Evolutionary conservation across 2,888 invertebrate species (phyloP).

Genomic region (Scaptomyza reducta): DNA sequence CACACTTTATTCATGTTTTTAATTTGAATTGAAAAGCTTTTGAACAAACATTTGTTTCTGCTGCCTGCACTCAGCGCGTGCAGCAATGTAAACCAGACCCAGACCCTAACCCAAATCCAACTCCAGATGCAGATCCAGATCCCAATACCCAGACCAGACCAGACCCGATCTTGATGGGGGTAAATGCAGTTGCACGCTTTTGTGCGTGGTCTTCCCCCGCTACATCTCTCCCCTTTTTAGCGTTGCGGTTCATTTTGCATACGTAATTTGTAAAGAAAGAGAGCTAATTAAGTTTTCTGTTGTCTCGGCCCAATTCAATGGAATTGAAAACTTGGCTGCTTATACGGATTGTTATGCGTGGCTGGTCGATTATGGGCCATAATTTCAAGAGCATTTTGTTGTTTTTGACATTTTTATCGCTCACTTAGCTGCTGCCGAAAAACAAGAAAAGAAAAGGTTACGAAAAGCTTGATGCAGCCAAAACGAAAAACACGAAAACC

Average conservation of each 20-base stretch:
- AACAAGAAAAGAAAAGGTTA: constrained; percentile 55
- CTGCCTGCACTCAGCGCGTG: constrained; percentile 41
- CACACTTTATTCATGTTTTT: constrained; percentile 41
- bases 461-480: constrained; percentile 52
- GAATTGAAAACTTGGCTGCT: constrained; percentile 53
- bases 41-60: constrained; percentile 24
- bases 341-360: constrained; percentile 60
- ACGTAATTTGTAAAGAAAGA: constrained; percentile 47
- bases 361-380: constrained; percentile 63
- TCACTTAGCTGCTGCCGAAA: constrained; percentile 65
- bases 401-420: constrained; percentile 76
- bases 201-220: too few species aligned
- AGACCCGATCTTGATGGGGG: constrained; percentile 11
- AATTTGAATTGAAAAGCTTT: constrained; percentile 54
- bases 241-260: constrained; percentile 52
- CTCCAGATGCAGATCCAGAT: neutral
- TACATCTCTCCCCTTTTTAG: too few species aligned
- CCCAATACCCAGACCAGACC: constrained; percentile 2
- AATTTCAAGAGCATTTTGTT: constrained; percentile 63
- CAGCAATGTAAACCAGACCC: constrained; percentile 24
- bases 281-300: constrained; percentile 63
- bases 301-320: constrained; percentile 49
- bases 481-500: constrained; percentile 10
- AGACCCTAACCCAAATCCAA: constrained; percentile 9
- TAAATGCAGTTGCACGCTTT: too few species aligned